Evolutionary conservation across 2,888 invertebrate species (phyloP), one percentile per base, ranked within the genome.

Genomic region (Halocaridina rubra): DNA sequence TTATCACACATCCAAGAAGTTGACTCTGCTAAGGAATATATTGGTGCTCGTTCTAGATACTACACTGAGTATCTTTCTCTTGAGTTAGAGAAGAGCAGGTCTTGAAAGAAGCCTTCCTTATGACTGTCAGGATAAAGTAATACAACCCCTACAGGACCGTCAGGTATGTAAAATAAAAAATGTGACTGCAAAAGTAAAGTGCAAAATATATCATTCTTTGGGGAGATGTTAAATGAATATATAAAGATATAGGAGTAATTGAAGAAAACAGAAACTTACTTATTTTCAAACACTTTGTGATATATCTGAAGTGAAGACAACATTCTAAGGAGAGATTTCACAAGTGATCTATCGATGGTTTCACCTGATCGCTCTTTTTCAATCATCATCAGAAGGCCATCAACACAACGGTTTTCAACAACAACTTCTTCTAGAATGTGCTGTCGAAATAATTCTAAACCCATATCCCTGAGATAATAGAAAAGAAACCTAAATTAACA

Each of bases 261-360:
- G 3, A n/a, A n/a, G 33, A 0, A 7, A 1, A 22, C 46, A 57
- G 16, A 27, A 27, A 85, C 81, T 67, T 81, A 89, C 90, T 89
- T 88, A 75, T 89, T 89, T 74, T 89, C 89, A 88, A 89, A 90
- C 29, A 89, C 89, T 78, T 89, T 89, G 57, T 84, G 78, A 91
- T 97, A 97, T 89, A 98, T 97, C 92, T 98, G 98, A 88, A 99
- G 92, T 91, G 98, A 98, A 27, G 97, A 97, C 81, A 99, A 93
- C 99, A 99, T 99, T 89, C 98, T 93, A 39, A 99, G 93, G 77
- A 99, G 92, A 88, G 96, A 98, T 91, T 99, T 99, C 27, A 99
- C 93, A 89, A 99, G 92, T 0, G 96, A 96, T 88, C 98, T 94
- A 91, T 99, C 98, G 0, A 97, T 97, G 7, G 96, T 94, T 90